Evolutionary conservation across 1,140 invertebrate species (phyloP).

Genomic region (Aphidius ervi): DNA sequence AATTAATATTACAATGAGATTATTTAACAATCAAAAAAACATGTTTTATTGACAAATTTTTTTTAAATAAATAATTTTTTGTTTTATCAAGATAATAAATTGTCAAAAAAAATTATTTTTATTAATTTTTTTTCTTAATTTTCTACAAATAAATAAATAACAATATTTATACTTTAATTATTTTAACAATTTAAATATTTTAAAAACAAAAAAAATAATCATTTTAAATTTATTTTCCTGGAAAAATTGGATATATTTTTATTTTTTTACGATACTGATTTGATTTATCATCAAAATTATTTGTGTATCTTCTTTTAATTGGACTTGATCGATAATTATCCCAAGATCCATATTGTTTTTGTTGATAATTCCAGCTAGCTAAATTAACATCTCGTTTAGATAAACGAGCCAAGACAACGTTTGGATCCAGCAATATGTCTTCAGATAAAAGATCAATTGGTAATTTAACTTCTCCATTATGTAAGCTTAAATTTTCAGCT

Average conservation of each 20-base stretch:
- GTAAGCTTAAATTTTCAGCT: background rate
- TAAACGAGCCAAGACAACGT: constrained; percentile 26
- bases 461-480: constrained; percentile 21
- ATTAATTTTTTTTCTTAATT: too few species aligned
- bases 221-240: constrained; percentile 25
- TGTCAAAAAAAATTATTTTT: too few species aligned
- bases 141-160: too few species aligned
- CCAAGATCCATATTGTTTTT: background rate
- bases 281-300: background rate
- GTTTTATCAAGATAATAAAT: too few species aligned
- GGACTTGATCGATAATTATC: background rate
- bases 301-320: background rate
- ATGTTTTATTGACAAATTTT: too few species aligned
- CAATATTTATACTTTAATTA: too few species aligned
- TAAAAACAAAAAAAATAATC: too few species aligned
- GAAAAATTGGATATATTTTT: constrained; percentile 29
- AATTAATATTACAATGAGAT: too few species aligned
- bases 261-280: background rate
- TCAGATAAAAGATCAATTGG: constrained; percentile 26
- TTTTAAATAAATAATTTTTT: too few species aligned
- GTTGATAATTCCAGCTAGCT: constrained; percentile 1
- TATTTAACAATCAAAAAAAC: too few species aligned
- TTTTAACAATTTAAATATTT: too few species aligned
- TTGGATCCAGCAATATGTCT: constrained; percentile 29
- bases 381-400: constrained; percentile 18